Percentiles rank a stretch among this genome's conserved stretches.
Conservation (phyloP, 2,888 invertebrate genomes). For the Brenthis hecate region DNA sequence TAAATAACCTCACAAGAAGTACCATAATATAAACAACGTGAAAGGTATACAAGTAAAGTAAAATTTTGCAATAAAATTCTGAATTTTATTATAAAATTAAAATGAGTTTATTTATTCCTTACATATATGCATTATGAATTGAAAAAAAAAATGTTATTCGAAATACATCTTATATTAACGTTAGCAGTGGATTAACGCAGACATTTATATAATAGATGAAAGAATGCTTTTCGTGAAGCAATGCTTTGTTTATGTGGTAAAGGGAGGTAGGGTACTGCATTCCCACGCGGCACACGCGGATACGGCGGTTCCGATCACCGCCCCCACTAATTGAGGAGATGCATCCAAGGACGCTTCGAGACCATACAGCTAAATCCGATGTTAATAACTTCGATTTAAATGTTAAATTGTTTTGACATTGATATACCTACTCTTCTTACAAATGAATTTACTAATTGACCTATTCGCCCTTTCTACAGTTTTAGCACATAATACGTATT, state of each 20-base stretch:
- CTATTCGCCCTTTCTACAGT: too few relatives aligned
- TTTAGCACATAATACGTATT: too few relatives aligned
- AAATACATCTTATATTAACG: neutral
- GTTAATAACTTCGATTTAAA: neutral
- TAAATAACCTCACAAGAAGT: conserved; percentile 32
- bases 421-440: too few relatives aligned
- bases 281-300: conserved; percentile 70
- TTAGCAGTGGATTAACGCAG: neutral
- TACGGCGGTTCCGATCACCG: conserved; percentile 75
- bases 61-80: neutral
- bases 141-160: conserved; percentile 5
- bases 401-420: conserved; percentile 12
- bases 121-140: neutral
- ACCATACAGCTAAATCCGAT: conserved; percentile 28
- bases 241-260: conserved; percentile 51
- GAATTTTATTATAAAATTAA: too few relatives aligned
- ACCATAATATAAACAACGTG: conserved; percentile 15
- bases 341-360: conserved; percentile 56
- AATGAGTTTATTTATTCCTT: too few relatives aligned
- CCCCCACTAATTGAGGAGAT: conserved; percentile 71
- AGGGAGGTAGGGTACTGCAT: conserved; percentile 60
- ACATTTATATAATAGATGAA: conserved; percentile 22
- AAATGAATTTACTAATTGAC: too few relatives aligned
- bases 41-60: conserved; percentile 11
- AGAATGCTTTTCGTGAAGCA: conserved; percentile 33